These are phyloP conservation scores for Chymomyza fuscimana DNA, from an alignment of 2,888 invertebrate genomes.

Conservation along the genomic window DNA sequence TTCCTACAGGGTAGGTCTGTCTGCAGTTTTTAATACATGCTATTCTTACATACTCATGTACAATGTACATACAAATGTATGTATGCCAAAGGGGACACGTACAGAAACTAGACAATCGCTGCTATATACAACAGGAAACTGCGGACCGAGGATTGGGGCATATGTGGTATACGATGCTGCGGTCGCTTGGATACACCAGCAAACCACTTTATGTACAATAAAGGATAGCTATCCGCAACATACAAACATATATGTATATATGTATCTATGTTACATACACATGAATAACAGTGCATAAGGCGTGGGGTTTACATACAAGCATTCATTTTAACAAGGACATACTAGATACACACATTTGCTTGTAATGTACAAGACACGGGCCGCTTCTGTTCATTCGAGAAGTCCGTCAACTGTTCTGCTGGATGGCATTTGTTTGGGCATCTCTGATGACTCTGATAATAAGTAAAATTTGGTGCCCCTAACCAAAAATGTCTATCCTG, in stretches of 20 bases:
- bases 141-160: conserved; percentile 18
- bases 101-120: conserved; percentile 71
- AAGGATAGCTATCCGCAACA: conserved; percentile 57
- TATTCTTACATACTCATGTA: neutral
- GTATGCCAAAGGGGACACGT: conserved; percentile 25
- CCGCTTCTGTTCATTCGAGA: neutral
- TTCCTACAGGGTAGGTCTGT: conserved; percentile 56
- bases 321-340: neutral
- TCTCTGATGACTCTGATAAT: neutral
- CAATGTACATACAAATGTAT: neutral
- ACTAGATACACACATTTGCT: conserved; percentile 1
- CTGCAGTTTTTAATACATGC: conserved; percentile 13
- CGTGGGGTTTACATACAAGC: conserved; percentile 4
- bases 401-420: neutral
- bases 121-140: conserved; percentile 50
- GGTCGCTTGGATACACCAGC: conserved; percentile 21
- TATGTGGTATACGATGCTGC: neutral
- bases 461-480: neutral
- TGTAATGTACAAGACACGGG: neutral
- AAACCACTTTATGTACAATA: conserved; percentile 65
- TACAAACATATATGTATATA: conserved; percentile 28
- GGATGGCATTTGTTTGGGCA: neutral
- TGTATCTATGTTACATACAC: conserved; percentile 36
- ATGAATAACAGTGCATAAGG: conserved; percentile 31
- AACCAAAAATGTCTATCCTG: neutral